Evolutionary conservation across 2,888 invertebrate genomes (phyloP), one percentile per base, ranked within the genome.

Genomic region (Andrena dorsata): DNA sequence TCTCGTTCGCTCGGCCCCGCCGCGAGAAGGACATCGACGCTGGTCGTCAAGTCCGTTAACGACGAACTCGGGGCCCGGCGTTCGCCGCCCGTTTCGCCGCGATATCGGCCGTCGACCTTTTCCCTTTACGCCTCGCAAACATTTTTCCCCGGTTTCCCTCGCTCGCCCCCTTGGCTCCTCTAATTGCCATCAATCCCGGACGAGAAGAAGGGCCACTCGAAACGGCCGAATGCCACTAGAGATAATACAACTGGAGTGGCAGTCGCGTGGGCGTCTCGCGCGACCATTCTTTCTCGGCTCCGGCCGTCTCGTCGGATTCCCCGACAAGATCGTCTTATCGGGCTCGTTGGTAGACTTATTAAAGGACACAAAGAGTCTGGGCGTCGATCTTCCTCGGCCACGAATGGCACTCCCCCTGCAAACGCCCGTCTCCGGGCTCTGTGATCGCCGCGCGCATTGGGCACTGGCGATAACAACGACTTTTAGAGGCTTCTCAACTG

Each of bases 101-200:
- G 32, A 30, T 81, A 72, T 81, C 81, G 81, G 73, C 8, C 82
- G 49, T 83, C 76, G 83, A 73, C 83, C 82, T 71, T 30, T 41
- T 13, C 13, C n/a, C 56, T 61, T 65, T 66, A 60, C 72, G 26
- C 58, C 35, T 64, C 58, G 47, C 26, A n/a, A 66, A 20, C 56
- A 10, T 56, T 65, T 58, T 85, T 63, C 61, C 49, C 60, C 64
- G 30, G 60, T 6, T 63, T 63, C 64, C 53, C 69, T 23, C 51
- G 49, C n/a, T 28, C 66, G 47, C 60, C 26, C 41, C 41, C 41
- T 16, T 41, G 41, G 41, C 41, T 49, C n/a, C 41, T 71, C 76
- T 86, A 86, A 86, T 86, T 86, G 86, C 74, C 35, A 69, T 65
- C 86, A 80, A 86, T 86, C 78, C 76, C 65, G 41, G 74, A 41